Percentiles rank a stretch among this genome's conserved stretches.
These are phyloP conservation scores for Drosophila austrosaltans DNA, from an alignment of 2,888 invertebrate species.

Conservation along the genomic window DNA sequence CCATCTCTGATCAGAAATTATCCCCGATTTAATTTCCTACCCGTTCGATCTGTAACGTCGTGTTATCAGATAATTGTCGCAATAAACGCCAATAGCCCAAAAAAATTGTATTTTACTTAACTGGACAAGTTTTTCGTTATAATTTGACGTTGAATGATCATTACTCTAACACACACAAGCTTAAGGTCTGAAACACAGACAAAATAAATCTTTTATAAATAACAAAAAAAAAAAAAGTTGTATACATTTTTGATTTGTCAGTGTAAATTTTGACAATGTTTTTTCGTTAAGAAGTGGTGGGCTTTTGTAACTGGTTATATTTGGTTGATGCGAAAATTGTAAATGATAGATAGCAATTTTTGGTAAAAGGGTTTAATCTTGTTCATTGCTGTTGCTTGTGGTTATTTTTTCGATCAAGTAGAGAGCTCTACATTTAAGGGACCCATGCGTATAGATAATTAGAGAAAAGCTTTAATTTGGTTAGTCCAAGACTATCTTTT, in stretches of 20 bases:
- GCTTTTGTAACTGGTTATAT: not conserved
- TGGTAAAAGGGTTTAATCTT: conserved; percentile 1
- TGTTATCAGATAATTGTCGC: conserved; percentile 72
- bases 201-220: not conserved
- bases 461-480: not conserved
- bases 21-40: not conserved
- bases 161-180: conserved; percentile 59
- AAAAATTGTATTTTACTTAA: conserved; percentile 74
- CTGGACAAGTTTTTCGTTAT: conserved; percentile 81
- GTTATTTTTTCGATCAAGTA: conserved; percentile 21
- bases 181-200: not conserved
- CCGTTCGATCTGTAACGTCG: conserved; percentile 71
- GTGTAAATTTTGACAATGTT: not conserved
- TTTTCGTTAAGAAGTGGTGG: not conserved
- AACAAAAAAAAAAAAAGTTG: not conserved
- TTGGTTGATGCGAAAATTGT: not conserved
- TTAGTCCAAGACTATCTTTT: not conserved
- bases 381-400: conserved; percentile 6
- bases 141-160: conserved; percentile 79
- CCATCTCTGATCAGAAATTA: not conserved
- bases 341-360: not conserved
- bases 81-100: conserved; percentile 80
- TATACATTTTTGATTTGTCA: not conserved
- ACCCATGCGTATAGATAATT: not conserved
- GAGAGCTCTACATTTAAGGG: conserved; percentile 56